Percentiles rank a stretch among this genome's conserved stretches.
These are phyloP conservation scores for Australoheros scitulus DNA, from an alignment of 2,113 vertebrate species.

Conservation along the genomic window DNA sequence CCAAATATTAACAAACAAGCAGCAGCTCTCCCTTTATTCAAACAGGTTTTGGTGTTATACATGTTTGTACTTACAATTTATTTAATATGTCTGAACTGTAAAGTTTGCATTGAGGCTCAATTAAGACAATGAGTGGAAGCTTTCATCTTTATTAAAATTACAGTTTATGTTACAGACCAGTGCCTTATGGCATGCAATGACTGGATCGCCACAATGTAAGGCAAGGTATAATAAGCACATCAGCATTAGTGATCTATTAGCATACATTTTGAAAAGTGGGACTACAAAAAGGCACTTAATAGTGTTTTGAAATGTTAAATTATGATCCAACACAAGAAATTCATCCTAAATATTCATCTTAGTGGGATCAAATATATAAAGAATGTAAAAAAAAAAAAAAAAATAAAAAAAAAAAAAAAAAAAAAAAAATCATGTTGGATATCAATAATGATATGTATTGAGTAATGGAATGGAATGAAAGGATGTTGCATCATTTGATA, in stretches of 20 bases:
- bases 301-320: constrained; percentile 42
- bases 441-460: no score
- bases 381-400: not conserved
- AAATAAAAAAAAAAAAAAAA: no score
- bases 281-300: constrained; percentile 77
- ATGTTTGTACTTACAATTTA: not conserved
- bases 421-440: no score
- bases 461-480: no score
- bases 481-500: no score
- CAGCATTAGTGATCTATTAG: constrained; percentile 29
- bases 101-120: not conserved
- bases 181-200: constrained; percentile 38
- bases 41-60: not conserved
- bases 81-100: not conserved
- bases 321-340: not conserved
- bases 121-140: not conserved
- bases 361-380: constrained; percentile 1
- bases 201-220: constrained; percentile 33
- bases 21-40: not conserved
- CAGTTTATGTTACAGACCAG: constrained; percentile 13
- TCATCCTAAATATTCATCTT: not conserved
- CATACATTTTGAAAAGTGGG: constrained; percentile 35
- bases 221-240: constrained; percentile 46
- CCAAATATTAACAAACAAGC: not conserved
- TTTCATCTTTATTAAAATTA: constrained; percentile 52